Base-by-base conservation (phyloP, 1,140 invertebrate genomes). In the Magallana gigas region DNA sequence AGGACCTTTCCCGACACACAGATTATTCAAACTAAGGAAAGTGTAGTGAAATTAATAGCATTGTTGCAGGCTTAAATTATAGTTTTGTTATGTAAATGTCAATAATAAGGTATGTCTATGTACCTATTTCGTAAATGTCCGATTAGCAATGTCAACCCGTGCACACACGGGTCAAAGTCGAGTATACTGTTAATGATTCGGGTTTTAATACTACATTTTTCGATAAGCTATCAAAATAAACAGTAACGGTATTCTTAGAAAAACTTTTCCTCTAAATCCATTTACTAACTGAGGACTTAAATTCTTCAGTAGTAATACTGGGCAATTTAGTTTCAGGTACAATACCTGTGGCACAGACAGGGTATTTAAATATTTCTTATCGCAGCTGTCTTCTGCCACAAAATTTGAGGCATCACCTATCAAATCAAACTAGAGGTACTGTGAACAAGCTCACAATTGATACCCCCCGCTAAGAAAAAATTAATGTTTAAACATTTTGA, bases 301-400 rank as follows among this genome's bases (percentile, higher is more conserved):
- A 84, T 86, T 88, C 23, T 57, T 84, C 36, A 86, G 23, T 23
- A 88, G 58, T 57, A 88, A 84, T 0, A 90, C 89, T 29, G 82
- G 85, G n/a, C 58, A 80, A 7, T 71, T 60, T 48, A 8, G 36
- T 80, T 90, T 88, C 11, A 88, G 0, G 57, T 81, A 62, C 64
- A 90, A 80, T 18, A 16, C 6, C 9, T 71, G 11, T 29, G 84
- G 81, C 0, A 84, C 89, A 36, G 36, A 57, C 5, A 87, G 29
- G 8, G 11, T 57, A 16, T 71, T 71, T 5, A 87, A 71, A 18
- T 59, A 48, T 57, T 18, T 29, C 16, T n/a, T 57, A 16, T 90
- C 87, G 5, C 81, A 80, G 18, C 23, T 23, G 18, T 90, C 86
- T 16, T 85, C 36, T 11, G 83, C n/a, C 1, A 11, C 4, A 82